A percentile compares a stretch with the other conserved stretches of the same genome.
phyloP scores from a whole-genome alignment of 1,140 invertebrate species.

The Muscidifurax raptorellus region DNA sequence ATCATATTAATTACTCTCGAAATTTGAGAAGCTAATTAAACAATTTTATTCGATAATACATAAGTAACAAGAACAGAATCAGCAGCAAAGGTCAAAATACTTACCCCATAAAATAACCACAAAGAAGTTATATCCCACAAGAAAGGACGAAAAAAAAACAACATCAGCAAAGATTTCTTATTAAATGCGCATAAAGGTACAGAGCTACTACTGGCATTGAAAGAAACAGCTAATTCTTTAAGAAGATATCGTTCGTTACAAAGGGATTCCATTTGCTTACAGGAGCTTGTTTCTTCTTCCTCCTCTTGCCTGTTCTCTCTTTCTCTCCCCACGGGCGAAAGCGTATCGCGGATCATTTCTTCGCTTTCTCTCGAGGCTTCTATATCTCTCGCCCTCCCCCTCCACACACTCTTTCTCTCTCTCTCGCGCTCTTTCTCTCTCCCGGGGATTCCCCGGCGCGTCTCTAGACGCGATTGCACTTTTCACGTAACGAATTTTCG shows the following conservation, averaged over 20 bases:
- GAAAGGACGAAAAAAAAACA: background rate
- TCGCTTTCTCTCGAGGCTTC: constrained; percentile 9
- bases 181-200: constrained; percentile 1
- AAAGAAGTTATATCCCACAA: background rate
- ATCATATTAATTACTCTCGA: no score
- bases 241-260: constrained; percentile 54
- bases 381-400: background rate
- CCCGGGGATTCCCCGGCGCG: constrained; percentile 56
- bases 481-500: constrained; percentile 60
- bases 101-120: background rate
- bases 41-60: background rate
- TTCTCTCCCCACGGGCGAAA: constrained; percentile 45
- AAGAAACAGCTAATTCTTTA: constrained; percentile 46
- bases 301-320: background rate
- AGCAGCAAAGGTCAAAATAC: background rate
- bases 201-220: background rate
- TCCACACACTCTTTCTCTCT: background rate
- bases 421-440: constrained; percentile 46
- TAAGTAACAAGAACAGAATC: background rate
- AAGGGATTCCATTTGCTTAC: constrained; percentile 50
- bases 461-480: constrained; percentile 60
- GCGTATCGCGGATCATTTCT: constrained; percentile 58
- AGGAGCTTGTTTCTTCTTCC: constrained; percentile 22
- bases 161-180: constrained; percentile 7
- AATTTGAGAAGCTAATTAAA: background rate